Evolutionary conservation across 23 tunicate genomes (phyloP), one percentile per base, ranked within the genome.

Genomic region (Styela clava): DNA sequence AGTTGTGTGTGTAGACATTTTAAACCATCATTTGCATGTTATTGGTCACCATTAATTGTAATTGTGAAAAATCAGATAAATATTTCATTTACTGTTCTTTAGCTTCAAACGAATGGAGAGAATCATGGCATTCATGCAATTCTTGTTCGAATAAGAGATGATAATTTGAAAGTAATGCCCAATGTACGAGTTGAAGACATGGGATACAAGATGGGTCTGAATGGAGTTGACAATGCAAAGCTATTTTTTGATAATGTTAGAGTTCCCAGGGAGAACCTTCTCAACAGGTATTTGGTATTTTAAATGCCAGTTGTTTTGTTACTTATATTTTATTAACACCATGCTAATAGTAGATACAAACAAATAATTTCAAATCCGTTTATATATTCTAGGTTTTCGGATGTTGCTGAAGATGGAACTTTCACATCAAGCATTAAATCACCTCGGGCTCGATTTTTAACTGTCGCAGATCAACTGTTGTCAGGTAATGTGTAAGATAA

Each of bases 201-300:
- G 99, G 99, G 99, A 22, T 92, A 95, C 82, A 89, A 90, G 78
- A 83, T 95, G 89, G 99, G 99, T 7, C 84, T 95, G 69, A 95
- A 95, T 74, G 99, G 99, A 18, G 99, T 95, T 37, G 99, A 95
- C 63, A 95, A 95, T 78, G 99, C 99, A 0, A 86, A 89, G 76
- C 63, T 95, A 56, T 78, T 83, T 26, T 95, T 95, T 34, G 92
- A 89, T 34, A 79, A 86, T 63, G 99, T 95, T 28, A 73, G 95
- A 31, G 86, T 95, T 0, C 99, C 99, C 34, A 68, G 99, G 69
- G 95, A 89, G 64, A 95, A 95, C 79, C 81, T 95, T 2, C 83
- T 95, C 9, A 95, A 95, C 88, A 90, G 83, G 98, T 93, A 31
- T 52, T 21, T 1, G 16, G 34, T 24, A 44, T 24, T 76, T 76